phyloP scores from a whole-genome alignment of 2,797 vertebrate species.

The Urophycis tenuis region DNA sequence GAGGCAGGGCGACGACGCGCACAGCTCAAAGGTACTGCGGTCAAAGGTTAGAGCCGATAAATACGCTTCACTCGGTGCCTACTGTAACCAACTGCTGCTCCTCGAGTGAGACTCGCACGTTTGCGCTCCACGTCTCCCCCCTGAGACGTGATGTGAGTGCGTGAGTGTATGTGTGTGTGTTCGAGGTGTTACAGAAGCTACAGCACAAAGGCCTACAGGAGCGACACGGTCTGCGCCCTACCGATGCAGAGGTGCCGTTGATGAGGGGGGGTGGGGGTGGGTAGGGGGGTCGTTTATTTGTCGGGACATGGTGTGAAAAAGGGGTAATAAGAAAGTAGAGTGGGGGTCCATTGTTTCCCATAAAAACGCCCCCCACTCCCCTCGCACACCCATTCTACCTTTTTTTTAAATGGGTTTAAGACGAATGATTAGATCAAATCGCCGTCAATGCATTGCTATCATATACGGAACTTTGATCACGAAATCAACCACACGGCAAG shows the following conservation, averaged over 20 bases:
- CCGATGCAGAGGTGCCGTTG: not conserved
- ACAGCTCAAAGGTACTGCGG: conserved; percentile 59
- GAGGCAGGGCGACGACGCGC: conserved; percentile 27
- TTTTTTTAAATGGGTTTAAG: too few relatives aligned
- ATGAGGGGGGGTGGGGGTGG: too few relatives aligned
- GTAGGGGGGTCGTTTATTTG: not conserved
- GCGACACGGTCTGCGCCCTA: not conserved
- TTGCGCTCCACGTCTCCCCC: not conserved
- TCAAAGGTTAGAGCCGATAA: conserved; percentile 52
- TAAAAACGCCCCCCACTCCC: not conserved
- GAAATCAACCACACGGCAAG: not conserved
- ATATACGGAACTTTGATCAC: not conserved
- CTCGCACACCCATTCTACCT: not conserved
- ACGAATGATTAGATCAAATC: not conserved
- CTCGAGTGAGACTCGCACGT: not conserved
- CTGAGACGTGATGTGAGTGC: not conserved
- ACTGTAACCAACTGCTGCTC: too few relatives aligned
- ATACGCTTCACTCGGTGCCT: not conserved
- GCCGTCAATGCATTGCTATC: not conserved
- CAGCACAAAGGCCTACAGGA: not conserved
- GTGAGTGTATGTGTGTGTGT: not conserved
- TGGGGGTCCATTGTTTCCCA: not conserved
- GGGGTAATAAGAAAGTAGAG: not conserved
- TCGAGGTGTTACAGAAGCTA: not conserved
- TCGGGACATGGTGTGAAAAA: not conserved